Evolutionary conservation across 2,113 vertebrate species (phyloP), one percentile per base, ranked within the genome.

Genomic region (Otolemur garnettii): DNA sequence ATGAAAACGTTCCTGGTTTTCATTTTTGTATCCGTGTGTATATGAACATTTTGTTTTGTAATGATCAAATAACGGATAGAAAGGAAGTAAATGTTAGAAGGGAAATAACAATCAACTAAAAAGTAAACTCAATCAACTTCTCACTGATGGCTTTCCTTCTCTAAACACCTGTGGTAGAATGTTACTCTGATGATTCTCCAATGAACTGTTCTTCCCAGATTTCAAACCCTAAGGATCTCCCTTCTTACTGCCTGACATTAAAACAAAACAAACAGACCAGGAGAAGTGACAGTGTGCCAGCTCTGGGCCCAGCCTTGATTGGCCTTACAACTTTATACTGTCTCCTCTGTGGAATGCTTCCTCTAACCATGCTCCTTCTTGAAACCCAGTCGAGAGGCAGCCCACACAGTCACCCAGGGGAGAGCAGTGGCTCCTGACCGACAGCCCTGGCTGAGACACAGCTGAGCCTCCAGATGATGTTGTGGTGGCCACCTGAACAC

Each of bases 41-140:
- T 3, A 35, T n/a, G 12, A 22, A 59, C 4, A 87, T 71, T 86
- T 68, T 77, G 12, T 74, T 69, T 82, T 79, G 12, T 69, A 96
- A 30, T n/a, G 24, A 78, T 10, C 45, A 82, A 93, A 81, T 33
- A 64, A 14, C 66, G 50, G 26, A 71, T 3, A 55, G 64, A 89
- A 19, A 87, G 11, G 71, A 60, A 87, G 22, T 10, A 57, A 94
- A 77, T 24, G 13, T 74, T 55, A 91, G 35, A 77, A 55, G 8
- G n/a, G 5, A 87, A 95, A 91, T 38, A 21, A 74, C 3, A 42
- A 38, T 82, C 50, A 60, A 77, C 26, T 86, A 55, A 85, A 79
- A 45, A 10, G 2, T 77, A 84, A 93, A n/a, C 10, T 82, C 15
- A 55, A 59, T 19, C 30, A 72, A 38, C 26, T 87, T 96, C 50